phyloP scores from a whole-genome alignment of 2,888 invertebrate species.

The Acheta domesticus region DNA sequence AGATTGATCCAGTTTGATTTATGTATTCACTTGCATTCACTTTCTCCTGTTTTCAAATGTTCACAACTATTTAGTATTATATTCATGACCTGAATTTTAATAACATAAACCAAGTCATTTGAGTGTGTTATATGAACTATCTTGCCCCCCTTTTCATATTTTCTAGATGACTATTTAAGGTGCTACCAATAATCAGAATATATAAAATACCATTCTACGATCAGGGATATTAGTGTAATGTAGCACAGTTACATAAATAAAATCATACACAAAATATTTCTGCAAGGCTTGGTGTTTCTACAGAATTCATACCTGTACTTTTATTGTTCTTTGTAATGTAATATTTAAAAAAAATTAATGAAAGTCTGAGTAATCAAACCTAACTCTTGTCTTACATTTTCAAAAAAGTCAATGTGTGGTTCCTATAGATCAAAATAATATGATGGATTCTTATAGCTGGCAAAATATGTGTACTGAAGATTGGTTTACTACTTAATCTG shows the following conservation, averaged over 20 bases:
- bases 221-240: constrained; percentile 4
- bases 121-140: background rate
- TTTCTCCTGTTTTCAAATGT: background rate
- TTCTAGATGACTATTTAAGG: background rate
- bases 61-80: constrained; percentile 9
- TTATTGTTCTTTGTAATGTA: constrained; percentile 18
- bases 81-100: background rate
- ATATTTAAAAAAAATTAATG: background rate
- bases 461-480: background rate
- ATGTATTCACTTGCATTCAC: background rate
- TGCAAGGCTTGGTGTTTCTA: constrained; percentile 10
- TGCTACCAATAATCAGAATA: background rate
- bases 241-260: background rate
- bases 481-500: background rate
- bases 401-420: background rate
- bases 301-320: background rate
- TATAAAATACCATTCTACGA: constrained; percentile 18
- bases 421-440: constrained; percentile 2
- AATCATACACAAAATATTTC: constrained; percentile 18
- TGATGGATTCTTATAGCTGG: background rate
- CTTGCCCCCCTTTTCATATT: background rate
- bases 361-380: constrained; percentile 10
- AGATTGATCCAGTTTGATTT: background rate
- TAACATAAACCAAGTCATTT: background rate
- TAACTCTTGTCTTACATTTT: background rate